These are phyloP conservation scores for Phylloscopus whistleri DNA, from an alignment of 2,113 vertebrate species.

Conservation along the genomic window DNA sequence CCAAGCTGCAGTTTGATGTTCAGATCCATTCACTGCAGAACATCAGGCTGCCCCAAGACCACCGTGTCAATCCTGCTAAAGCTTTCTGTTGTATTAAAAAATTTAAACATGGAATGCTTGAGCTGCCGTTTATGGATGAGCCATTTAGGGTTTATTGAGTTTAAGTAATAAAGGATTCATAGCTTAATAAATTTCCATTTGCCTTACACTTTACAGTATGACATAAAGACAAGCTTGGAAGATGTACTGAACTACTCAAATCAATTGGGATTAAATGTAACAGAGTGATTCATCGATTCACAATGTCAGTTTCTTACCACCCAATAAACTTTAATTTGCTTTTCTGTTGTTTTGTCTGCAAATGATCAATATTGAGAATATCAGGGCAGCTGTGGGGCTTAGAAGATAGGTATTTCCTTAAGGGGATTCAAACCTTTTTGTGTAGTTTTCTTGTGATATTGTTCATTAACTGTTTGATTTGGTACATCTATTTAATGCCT, in stretches of 20 bases:
- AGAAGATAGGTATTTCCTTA: neutral
- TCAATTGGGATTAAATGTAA: constrained; percentile 41
- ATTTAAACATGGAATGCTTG: neutral
- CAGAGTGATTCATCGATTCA: constrained; percentile 35
- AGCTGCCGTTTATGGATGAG: constrained; percentile 10
- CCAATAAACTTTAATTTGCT: constrained; percentile 50
- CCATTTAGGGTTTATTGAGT: constrained; percentile 40
- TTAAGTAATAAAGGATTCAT: constrained; percentile 59
- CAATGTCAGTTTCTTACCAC: neutral
- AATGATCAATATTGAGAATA: constrained; percentile 43
- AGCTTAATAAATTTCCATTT: constrained; percentile 61
- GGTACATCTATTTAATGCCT: neutral
- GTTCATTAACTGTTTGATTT: neutral
- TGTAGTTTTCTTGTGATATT: neutral
- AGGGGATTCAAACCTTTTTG: neutral
- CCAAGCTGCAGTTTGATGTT: neutral
- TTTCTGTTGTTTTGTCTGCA: constrained; percentile 39
- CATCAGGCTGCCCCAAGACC: neutral
- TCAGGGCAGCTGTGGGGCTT: neutral
- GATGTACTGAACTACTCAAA: constrained; percentile 11
- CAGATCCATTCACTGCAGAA: neutral
- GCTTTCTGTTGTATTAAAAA: neutral
- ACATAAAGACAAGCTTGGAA: constrained; percentile 17
- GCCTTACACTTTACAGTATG: neutral
- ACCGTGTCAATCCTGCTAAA: fast-evolving